Base-by-base conservation (phyloP, 2,888 invertebrate species). In the Geophilus truncorum region DNA sequence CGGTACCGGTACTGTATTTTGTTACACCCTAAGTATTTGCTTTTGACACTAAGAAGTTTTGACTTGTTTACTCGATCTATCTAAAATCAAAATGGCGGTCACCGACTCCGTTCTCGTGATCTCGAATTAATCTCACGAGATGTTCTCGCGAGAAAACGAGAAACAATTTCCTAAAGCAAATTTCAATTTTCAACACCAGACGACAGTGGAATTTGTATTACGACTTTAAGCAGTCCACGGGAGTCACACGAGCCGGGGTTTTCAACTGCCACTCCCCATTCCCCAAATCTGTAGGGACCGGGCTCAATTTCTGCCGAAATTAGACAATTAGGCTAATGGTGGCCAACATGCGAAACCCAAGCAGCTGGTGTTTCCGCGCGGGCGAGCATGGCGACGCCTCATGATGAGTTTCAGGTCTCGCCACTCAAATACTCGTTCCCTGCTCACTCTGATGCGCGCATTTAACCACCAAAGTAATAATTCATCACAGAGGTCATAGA, bases 321-420 rank as follows among this genome's bases (percentile, higher is more conserved):
- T 57, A 57, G 57, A 57, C 57, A 57, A 57, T 57, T 57, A 57
- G 57, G 57, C 57, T 57, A 57, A 57, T 57, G 57, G 57, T n/a
- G 18, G 57, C 57, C 57, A 57, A 57, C 57, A 9, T 18, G 57
- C 23, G 57, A 57, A 57, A 57, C 18, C 23, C 57, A 18, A 30
- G 76, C 76, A 32, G 76, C 76, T 76, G 76, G 76, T 76, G 76
- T 76, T 76, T 32, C 28, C 76, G 76, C 76, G 76, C 76, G 76
- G 76, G 76, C 76, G 76, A 76, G 76, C 76, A 32, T 76, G 32
- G 28, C 76, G 76, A 76, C 30, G 28, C 30, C 76, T 76, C 21
- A n/a, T 76, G 76, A 5, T 5, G 57, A 57, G 23, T 10, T 12
- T 10, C 12, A 40, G 9, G 40, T 40, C 40, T 40, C 40, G 40